Base-by-base conservation (phyloP, 2,888 invertebrate genomes). In the Eustalomyia histrio region DNA sequence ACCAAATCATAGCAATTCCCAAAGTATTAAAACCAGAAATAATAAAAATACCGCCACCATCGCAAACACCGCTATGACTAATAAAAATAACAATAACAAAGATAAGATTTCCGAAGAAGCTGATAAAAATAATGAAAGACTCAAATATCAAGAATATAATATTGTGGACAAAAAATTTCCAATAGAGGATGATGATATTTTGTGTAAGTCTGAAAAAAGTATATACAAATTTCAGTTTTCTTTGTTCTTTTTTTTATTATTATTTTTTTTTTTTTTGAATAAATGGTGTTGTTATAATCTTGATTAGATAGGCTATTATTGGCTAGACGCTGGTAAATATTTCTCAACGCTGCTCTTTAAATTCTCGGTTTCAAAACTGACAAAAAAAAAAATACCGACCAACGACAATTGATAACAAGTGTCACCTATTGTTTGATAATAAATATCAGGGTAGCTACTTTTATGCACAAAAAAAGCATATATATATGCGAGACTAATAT, bases 1-100 rank as follows among this genome's bases (percentile, higher is more conserved):
- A 21, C 72, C 68, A 17, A 61, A 78, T 47, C 53, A 75, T 16
- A 80, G 86, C 18, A 75, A 69, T 67, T 64, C 52, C 10, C 69
- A 57, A 60, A 79, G 3, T 67, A 52, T 63, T 14, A 81, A 75
- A 67, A 21, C 8, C 12, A 57, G 43, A 71, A 67, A 43, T 64
- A 50, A 58, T 47, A 80, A 79, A 74, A 80, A 60, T 4, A 12
- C 6, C 10, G 50, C 80, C 52, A 33, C 55, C 24, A 16, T 60
- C 21, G 21, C 21, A 21, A 71, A 74, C 17, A 78, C 52, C 10
- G 17, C 9, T 8, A 24, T 1, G 18, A 24, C 57, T 12, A 58
- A 53, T 0, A 50, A 74, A 82, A 67, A 83, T 18, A 80, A 53
- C 35, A 61, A 18, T n/a, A 65, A 50, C 21, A 82, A 61, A 55